Evolutionary conservation across 1,140 invertebrate species (phyloP).

Genomic region (Drosophila serrata): DNA sequence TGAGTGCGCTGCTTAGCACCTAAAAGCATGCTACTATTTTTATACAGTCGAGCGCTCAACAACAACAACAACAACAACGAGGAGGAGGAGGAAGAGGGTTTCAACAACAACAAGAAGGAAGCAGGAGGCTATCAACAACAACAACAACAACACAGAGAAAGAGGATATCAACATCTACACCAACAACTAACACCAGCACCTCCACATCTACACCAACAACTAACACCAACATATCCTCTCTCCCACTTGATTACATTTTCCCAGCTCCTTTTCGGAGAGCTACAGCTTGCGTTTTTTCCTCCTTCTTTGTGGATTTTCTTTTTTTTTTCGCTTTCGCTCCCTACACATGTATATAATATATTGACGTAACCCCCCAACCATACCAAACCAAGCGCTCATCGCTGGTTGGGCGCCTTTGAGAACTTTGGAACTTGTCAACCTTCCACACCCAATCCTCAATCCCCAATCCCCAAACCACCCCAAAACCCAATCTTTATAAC

Average conservation of each 20-base stretch:
- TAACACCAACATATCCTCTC: neutral
- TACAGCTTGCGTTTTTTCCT: constrained; percentile 9
- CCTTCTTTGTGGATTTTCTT: constrained; percentile 9
- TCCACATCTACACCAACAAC: neutral
- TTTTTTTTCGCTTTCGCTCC: constrained; percentile 22
- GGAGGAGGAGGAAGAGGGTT: neutral
- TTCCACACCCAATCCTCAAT: constrained; percentile 40
- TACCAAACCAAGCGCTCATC: constrained; percentile 35
- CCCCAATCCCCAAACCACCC: constrained; percentile 26
- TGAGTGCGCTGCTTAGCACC: constrained; percentile 79
- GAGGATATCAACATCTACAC: neutral
- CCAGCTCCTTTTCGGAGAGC: constrained; percentile 31
- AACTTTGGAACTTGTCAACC: constrained; percentile 61
- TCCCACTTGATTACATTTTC: constrained; percentile 73
- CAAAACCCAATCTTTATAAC: constrained; percentile 6
- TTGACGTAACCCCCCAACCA: constrained; percentile 43
- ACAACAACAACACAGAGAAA: too few species aligned
- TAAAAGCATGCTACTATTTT: constrained; percentile 80
- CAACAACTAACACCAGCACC: neutral
- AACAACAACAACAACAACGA: constrained; percentile 6
- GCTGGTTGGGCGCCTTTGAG: constrained; percentile 59
- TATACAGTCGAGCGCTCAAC: constrained; percentile 34
- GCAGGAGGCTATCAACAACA: too few species aligned
- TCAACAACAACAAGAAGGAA: neutral
- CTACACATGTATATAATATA: constrained; percentile 69